Evolutionary conservation across 92 coral and sea anemone genomes (phyloP).

Genomic region (Epizoanthus stellaris): DNA sequence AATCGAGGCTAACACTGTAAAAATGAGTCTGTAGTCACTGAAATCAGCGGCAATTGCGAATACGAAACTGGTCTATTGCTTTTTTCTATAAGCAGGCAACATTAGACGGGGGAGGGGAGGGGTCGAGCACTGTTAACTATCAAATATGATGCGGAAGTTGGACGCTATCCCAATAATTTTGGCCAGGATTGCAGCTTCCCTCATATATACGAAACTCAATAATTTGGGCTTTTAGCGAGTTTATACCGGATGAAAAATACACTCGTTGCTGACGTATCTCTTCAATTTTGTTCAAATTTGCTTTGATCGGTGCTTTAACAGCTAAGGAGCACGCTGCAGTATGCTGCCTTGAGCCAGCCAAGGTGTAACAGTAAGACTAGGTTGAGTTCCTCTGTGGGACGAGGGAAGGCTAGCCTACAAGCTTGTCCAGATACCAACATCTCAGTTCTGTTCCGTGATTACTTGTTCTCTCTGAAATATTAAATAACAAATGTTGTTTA

Average conservation of each 20-base stretch:
- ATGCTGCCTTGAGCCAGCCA: background rate
- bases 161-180: too few relatives aligned
- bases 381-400: background rate
- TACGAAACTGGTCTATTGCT: too few relatives aligned
- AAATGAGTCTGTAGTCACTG: too few relatives aligned
- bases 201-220: background rate
- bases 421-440: background rate
- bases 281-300: background rate
- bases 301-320: background rate
- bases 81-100: too few relatives aligned
- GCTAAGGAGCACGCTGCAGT: background rate
- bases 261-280: background rate
- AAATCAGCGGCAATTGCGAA: too few relatives aligned
- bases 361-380: background rate
- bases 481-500: background rate
- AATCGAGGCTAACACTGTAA: too few relatives aligned
- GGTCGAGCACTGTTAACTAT: too few relatives aligned
- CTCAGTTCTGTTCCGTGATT: background rate
- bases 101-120: too few relatives aligned
- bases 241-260: background rate
- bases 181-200: too few relatives aligned
- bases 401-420: background rate
- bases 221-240: background rate
- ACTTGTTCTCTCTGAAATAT: constrained; percentile 3
- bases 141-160: too few relatives aligned